Evolutionary conservation across 2,113 vertebrate species (phyloP).

Genomic region (Microtus ochrogaster): DNA sequence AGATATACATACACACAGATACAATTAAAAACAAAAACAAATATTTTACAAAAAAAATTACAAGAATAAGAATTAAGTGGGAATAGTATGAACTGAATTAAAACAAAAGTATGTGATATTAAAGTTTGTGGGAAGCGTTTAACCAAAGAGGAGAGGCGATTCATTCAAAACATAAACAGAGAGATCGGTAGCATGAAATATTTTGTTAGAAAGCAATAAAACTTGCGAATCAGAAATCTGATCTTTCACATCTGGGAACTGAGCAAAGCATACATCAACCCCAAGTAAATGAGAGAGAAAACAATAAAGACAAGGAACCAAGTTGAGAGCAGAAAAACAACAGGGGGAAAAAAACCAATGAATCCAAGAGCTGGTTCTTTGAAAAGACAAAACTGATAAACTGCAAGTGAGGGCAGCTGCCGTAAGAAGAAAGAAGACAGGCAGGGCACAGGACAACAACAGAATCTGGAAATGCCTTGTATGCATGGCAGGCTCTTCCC

Average conservation of each 20-base stretch:
- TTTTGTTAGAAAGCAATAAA: background rate
- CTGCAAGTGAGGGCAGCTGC: background rate
- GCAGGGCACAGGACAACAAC: background rate
- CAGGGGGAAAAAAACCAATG: background rate
- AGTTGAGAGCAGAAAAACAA: background rate
- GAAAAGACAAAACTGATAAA: background rate
- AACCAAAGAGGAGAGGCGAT: background rate
- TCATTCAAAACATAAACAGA: background rate
- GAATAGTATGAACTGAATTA: background rate
- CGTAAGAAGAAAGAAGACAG: background rate
- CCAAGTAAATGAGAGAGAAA: background rate
- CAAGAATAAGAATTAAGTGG: background rate
- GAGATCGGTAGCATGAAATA: background rate
- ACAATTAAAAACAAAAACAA: background rate
- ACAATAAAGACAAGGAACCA: background rate
- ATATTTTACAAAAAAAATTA: background rate
- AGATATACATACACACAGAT: background rate
- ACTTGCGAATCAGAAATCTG: background rate
- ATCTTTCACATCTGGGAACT: background rate
- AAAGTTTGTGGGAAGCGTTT: background rate
- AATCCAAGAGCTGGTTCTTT: background rate
- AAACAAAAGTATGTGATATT: background rate
- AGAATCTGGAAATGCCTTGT: no score
- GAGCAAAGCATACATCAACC: background rate
- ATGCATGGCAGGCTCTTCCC: background rate